Evolutionary conservation across 2,797 vertebrate species (phyloP), one percentile per base, ranked within the genome.

Genomic region (Hydrolagus colliei): DNA sequence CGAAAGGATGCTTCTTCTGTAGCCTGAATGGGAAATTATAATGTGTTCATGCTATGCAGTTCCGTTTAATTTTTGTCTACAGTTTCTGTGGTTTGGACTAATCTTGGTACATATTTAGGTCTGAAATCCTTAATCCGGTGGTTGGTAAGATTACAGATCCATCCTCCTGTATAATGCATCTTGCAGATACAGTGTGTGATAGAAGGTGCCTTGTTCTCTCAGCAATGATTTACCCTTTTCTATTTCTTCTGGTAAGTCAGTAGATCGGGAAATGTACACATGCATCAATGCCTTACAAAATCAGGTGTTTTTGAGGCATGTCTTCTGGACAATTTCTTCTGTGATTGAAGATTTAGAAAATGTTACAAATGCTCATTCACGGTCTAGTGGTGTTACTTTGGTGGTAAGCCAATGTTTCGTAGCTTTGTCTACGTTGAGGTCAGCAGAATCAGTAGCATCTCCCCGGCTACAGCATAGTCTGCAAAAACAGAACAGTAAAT

Each of bases 401-500:
- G 18, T 2, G 59, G 59, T 35, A 35, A 41, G 41, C n/a, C n/a
- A 77, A 52, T 77, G n/a, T n/a, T 77, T 52, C 11, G 35, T 20
- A 76, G 16, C 74, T 76, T 59, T 10, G n/a, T 77, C 52, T 2
- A 61, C 61, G 10, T 5, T 20, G 35, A 52, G 4, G 75, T 4
- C 18, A n/a, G 32, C 12, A 5, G 9, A 84, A 35, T 8, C n/a
- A 18, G 16, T 18, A 41, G 67, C n/a, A 41, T 68, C 32, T n/a
- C 20, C 63, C 14, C 41, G 16, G 32, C 9, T 20, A 27, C 5
- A 41, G 41, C 13, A n/a, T 16, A 22, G 18, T 18, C 14, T 68
- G 65, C 79, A 84, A 84, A 80, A 84, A 84, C 14, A 65, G 62
- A 65, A 35, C n/a, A 16, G 63, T 82, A 32, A 62, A 35, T 8